phyloP scores from a whole-genome alignment of 2,888 invertebrate species.

The Drosophila lutescens region DNA sequence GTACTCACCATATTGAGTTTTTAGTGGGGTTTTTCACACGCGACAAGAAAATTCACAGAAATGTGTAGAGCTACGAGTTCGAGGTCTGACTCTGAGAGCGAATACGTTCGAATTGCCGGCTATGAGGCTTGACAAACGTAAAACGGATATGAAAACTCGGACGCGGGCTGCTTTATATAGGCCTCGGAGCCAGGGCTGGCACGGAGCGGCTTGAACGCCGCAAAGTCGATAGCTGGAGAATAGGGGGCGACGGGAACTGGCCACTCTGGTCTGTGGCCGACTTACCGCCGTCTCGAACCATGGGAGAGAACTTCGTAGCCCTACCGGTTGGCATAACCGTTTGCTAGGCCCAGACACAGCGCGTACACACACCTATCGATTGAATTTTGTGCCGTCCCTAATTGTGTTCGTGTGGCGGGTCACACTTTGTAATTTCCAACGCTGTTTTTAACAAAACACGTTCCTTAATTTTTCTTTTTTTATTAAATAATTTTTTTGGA shows the following conservation, averaged over 20 bases:
- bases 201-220: neutral
- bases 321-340: neutral
- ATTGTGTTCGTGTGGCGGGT: too few relatives aligned
- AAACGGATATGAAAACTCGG: slow-evolving; percentile 85
- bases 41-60: slow-evolving; percentile 74
- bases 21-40: slow-evolving; percentile 71
- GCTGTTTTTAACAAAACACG: slow-evolving; percentile 10
- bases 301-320: neutral
- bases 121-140: slow-evolving; percentile 90
- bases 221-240: neutral
- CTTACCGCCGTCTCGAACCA: neutral
- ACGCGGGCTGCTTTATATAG: slow-evolving; percentile 86
- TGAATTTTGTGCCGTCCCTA: too few relatives aligned
- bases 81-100: slow-evolving; percentile 53
- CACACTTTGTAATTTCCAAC: too few relatives aligned
- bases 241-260: neutral
- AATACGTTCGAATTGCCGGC: slow-evolving; percentile 87
- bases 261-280: neutral
- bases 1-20: slow-evolving; percentile 82
- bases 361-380: too few relatives aligned
- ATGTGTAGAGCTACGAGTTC: slow-evolving; percentile 53
- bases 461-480: too few relatives aligned
- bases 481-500: too few relatives aligned
- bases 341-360: neutral
- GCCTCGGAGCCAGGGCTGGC: slow-evolving; percentile 1